phyloP scores from a whole-genome alignment of 2,113 vertebrate genomes.

The Gopherus flavomarginatus region DNA sequence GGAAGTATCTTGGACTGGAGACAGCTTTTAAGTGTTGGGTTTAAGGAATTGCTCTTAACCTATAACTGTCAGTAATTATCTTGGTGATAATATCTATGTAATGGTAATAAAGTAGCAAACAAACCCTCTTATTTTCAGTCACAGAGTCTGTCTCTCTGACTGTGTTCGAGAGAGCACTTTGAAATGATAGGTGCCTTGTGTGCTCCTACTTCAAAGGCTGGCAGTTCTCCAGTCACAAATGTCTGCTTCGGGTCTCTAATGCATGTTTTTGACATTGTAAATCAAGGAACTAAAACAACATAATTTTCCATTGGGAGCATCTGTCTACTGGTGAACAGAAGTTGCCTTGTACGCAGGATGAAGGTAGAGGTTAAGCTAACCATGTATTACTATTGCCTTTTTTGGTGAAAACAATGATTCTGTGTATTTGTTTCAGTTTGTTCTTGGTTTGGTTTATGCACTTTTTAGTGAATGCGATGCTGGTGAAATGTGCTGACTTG shows the following conservation, averaged over 20 bases:
- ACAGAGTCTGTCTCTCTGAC: constrained; percentile 5
- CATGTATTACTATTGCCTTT: background rate
- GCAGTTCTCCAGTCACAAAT: background rate
- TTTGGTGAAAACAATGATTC: background rate
- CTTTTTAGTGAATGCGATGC: background rate
- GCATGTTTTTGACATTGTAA: background rate
- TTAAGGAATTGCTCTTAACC: constrained; percentile 46
- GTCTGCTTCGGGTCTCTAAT: background rate
- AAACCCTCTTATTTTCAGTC: background rate
- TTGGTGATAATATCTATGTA: constrained; percentile 39
- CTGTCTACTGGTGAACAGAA: background rate
- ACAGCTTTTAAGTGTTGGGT: constrained; percentile 53
- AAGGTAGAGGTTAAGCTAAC: background rate
- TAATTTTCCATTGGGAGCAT: background rate
- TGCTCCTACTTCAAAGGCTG: constrained; percentile 59
- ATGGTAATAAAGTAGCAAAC: constrained; percentile 23
- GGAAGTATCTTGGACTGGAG: constrained; percentile 19
- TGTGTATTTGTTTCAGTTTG: background rate
- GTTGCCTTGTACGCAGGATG: background rate
- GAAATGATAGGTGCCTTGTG: constrained; percentile 16
- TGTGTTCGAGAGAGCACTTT: background rate
- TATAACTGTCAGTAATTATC: constrained; percentile 67
- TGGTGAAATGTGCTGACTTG: background rate
- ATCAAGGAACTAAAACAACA: background rate
- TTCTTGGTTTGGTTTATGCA: background rate